Evolutionary conservation across 1,140 invertebrate genomes (phyloP).

Genomic region (Magallana gigas): DNA sequence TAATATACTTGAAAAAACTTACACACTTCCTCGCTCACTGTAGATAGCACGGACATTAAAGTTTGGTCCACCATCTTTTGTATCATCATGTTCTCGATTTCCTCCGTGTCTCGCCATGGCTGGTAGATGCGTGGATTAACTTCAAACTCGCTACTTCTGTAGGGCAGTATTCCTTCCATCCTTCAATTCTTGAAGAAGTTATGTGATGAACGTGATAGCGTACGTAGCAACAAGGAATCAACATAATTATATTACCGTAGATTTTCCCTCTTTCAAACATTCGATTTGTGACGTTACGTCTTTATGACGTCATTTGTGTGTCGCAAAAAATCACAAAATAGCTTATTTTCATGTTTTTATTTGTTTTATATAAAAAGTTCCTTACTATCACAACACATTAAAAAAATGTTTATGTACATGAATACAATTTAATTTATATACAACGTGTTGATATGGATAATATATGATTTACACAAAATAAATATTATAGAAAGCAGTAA

Average conservation of each 20-base stretch:
- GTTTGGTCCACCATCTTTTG: background rate
- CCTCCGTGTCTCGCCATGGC: background rate
- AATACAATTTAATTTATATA: too few species aligned
- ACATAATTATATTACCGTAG: background rate
- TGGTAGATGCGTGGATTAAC: background rate
- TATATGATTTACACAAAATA: too few species aligned
- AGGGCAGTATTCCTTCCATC: background rate
- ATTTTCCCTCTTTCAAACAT: background rate
- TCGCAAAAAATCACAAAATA: background rate
- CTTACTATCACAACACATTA: too few species aligned
- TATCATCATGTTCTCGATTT: background rate
- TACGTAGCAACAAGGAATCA: conserved; percentile 12
- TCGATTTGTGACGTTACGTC: background rate
- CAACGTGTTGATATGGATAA: too few species aligned
- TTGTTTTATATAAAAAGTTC: too few species aligned
- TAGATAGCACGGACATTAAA: background rate
- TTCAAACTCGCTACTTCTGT: background rate
- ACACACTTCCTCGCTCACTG: too few species aligned
- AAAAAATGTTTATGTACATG: too few species aligned
- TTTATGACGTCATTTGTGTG: background rate
- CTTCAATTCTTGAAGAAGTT: background rate
- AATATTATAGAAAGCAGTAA: too few species aligned
- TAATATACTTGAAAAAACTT: too few species aligned
- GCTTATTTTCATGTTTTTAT: background rate
- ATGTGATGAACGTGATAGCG: background rate